Percentiles rank a stretch among this genome's conserved stretches.
Evolutionary conservation across 2,113 vertebrate species (phyloP).

Genomic region (Paradoxurus hermaphroditus): DNA sequence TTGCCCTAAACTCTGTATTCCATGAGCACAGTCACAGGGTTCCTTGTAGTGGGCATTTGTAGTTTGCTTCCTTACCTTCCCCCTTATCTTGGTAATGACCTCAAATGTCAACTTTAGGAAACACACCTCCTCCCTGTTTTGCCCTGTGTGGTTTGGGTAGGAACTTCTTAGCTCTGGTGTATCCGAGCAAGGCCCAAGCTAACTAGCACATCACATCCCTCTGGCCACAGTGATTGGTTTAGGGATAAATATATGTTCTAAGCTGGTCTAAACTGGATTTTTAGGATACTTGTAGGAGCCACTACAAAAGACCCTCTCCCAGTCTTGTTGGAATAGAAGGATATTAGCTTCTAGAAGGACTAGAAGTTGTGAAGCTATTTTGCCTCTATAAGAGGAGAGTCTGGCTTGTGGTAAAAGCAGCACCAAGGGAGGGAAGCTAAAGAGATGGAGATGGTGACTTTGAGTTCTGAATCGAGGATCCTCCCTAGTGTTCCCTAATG

Average conservation of each 20-base stretch:
- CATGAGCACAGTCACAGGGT: not conserved
- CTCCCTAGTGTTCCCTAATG: not conserved
- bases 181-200: not conserved
- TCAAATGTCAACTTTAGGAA: slow-evolving; percentile 7
- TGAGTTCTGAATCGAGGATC: not conserved
- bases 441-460: not conserved
- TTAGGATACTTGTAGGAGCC: not conserved
- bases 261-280: not conserved
- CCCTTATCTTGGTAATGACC: not conserved
- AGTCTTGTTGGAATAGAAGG: not conserved
- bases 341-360: not conserved
- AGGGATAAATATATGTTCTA: not conserved
- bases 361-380: not conserved
- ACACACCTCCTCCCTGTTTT: not conserved
- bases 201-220: not conserved
- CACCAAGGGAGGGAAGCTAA: not conserved
- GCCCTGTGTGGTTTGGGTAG: not conserved
- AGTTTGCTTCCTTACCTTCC: not conserved
- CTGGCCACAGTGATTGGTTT: not conserved
- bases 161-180: not conserved
- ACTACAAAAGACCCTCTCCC: not conserved
- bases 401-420: not conserved
- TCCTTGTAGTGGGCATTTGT: not conserved
- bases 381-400: not conserved
- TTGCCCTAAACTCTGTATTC: not conserved